Evolutionary conservation across 2,113 vertebrate genomes (phyloP).

Genomic region (Cebidichthys violaceus): DNA sequence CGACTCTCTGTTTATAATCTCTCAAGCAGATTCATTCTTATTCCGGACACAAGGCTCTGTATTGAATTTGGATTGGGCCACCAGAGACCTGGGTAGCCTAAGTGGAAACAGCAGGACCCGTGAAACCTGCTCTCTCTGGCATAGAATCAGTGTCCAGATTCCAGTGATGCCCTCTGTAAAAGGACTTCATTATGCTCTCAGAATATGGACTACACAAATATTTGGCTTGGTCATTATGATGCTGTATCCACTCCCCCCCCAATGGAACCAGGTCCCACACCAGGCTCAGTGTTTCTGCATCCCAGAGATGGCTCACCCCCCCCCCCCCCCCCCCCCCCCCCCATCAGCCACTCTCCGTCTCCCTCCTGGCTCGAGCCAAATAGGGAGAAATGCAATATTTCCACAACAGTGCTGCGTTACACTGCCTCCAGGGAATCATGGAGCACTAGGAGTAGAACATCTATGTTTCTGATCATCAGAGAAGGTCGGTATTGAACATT

Average conservation of each 20-base stretch:
- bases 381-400: constrained; percentile 27
- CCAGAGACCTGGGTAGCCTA: constrained; percentile 71
- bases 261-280: constrained; percentile 69
- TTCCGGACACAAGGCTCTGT: constrained; percentile 63
- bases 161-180: constrained; percentile 80
- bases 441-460: neutral
- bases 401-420: neutral
- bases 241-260: constrained; percentile 72
- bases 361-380: constrained; percentile 36
- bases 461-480: neutral
- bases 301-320: constrained; percentile 38
- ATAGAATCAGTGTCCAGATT: constrained; percentile 78
- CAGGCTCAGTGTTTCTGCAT: constrained; percentile 76
- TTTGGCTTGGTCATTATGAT: constrained; percentile 84
- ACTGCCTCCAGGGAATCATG: neutral
- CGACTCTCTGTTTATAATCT: constrained; percentile 51
- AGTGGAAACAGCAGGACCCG: constrained; percentile 76
- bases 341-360: constrained; percentile 29
- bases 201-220: constrained; percentile 82
- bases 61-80: constrained; percentile 67
- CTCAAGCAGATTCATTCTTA: constrained; percentile 69
- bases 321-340: constrained; percentile 23
- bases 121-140: constrained; percentile 79
- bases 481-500: neutral
- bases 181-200: constrained; percentile 82